phyloP scores from a whole-genome alignment of 2,113 vertebrate genomes.

The Cavia aperea region DNA sequence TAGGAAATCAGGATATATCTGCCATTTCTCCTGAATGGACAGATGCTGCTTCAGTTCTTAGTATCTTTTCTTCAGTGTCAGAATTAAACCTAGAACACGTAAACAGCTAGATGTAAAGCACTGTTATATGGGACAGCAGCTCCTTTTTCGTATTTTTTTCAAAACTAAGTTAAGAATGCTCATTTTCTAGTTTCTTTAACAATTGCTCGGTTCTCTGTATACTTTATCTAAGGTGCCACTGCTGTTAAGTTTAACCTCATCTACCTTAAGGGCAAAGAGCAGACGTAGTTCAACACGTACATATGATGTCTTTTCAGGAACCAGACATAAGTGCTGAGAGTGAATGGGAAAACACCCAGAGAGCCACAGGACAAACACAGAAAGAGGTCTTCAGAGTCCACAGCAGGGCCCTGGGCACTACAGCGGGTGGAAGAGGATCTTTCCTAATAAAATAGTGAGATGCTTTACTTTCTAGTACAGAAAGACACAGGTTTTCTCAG shows the following conservation, averaged over 20 bases:
- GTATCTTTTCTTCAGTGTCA: not conserved
- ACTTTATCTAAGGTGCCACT: not conserved
- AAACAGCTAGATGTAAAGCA: not conserved
- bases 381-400: not conserved
- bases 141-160: not conserved
- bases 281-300: not conserved
- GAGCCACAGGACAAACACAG: not conserved
- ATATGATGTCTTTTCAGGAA: not conserved
- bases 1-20: not conserved
- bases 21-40: not conserved
- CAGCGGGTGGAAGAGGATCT: not conserved
- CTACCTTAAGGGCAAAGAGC: not conserved
- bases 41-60: not conserved
- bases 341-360: not conserved
- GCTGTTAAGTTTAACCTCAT: not conserved
- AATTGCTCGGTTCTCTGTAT: not conserved
- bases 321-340: not conserved
- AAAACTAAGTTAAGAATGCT: not conserved
- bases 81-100: not conserved
- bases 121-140: not conserved
- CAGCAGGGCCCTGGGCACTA: accelerated
- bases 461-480: conserved; percentile 25
- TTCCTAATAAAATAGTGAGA: not conserved
- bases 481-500: not conserved
- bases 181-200: not conserved